phyloP scores from a whole-genome alignment of 2,888 invertebrate genomes.

The Microctonus hyperodae region DNA sequence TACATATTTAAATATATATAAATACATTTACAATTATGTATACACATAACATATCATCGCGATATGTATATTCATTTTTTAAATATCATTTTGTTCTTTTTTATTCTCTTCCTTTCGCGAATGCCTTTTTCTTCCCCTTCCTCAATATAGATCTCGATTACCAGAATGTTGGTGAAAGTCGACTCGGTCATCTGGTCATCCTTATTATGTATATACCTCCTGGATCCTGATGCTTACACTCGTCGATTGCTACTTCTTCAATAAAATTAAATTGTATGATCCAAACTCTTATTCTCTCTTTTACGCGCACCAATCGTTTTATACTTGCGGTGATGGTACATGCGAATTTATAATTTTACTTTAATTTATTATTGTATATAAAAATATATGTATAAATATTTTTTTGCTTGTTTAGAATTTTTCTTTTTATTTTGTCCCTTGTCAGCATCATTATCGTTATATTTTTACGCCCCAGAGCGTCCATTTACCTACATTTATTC shows the following conservation, averaged over 20 bases:
- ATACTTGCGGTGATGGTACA: background rate
- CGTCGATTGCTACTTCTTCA: constrained; percentile 10
- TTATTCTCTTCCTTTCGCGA: constrained; percentile 17
- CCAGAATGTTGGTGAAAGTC: constrained; percentile 43
- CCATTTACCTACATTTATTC: background rate
- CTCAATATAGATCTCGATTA: constrained; percentile 39
- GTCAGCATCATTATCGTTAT: constrained; percentile 3
- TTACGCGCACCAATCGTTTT: background rate
- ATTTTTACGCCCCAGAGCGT: constrained; percentile 1
- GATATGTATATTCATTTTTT: too few relatives aligned
- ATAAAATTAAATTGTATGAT: background rate
- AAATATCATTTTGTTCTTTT: constrained; percentile 6
- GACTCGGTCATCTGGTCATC: constrained; percentile 45
- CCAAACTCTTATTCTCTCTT: background rate
- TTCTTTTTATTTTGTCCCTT: background rate
- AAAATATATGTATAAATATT: too few relatives aligned
- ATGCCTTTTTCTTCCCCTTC: constrained; percentile 8
- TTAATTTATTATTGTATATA: too few relatives aligned
- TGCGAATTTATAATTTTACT: too few relatives aligned
- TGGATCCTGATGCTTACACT: constrained; percentile 28
- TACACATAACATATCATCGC: background rate
- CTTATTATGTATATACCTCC: constrained; percentile 42
- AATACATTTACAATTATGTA: too few relatives aligned
- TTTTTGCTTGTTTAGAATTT: background rate
- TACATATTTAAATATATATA: background rate